These are phyloP conservation scores for Hecatera dysodea DNA, from an alignment of 2,888 invertebrate genomes.

Conservation along the genomic window DNA sequence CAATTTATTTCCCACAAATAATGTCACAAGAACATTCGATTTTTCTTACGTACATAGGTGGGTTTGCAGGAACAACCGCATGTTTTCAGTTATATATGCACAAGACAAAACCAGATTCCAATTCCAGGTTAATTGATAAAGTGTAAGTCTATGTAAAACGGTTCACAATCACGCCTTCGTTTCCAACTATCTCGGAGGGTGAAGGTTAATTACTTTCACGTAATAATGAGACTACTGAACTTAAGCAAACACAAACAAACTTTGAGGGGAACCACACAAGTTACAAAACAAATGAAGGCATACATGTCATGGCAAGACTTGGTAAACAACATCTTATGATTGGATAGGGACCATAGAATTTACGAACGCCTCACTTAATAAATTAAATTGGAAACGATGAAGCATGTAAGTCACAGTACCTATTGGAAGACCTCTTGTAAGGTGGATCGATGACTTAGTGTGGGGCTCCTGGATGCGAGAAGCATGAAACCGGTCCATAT, in stretches of 20 bases:
- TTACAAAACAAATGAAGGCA: conserved; percentile 15
- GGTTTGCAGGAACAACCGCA: not conserved
- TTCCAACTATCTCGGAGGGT: conserved; percentile 17
- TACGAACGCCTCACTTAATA: no score
- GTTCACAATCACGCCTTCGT: not conserved
- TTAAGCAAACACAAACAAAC: conserved; percentile 30
- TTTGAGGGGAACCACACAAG: conserved; percentile 6
- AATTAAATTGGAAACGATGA: not conserved
- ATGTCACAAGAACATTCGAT: not conserved
- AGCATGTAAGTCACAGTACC: not conserved
- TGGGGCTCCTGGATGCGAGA: not conserved
- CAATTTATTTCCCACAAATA: not conserved
- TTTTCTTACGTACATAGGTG: no score
- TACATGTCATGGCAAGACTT: not conserved
- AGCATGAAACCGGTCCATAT: not conserved
- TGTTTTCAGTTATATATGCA: not conserved
- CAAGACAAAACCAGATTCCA: not conserved
- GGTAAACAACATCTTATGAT: not conserved
- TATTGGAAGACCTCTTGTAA: not conserved
- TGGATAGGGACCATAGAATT: not conserved
- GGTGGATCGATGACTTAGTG: not conserved
- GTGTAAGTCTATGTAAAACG: not conserved
- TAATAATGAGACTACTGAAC: conserved; percentile 19
- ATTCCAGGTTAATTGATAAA: no score
- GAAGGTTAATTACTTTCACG: conserved; percentile 20